These are phyloP conservation scores for Salpingus planirostris DNA, from an alignment of 2,888 invertebrate species.

Conservation along the genomic window DNA sequence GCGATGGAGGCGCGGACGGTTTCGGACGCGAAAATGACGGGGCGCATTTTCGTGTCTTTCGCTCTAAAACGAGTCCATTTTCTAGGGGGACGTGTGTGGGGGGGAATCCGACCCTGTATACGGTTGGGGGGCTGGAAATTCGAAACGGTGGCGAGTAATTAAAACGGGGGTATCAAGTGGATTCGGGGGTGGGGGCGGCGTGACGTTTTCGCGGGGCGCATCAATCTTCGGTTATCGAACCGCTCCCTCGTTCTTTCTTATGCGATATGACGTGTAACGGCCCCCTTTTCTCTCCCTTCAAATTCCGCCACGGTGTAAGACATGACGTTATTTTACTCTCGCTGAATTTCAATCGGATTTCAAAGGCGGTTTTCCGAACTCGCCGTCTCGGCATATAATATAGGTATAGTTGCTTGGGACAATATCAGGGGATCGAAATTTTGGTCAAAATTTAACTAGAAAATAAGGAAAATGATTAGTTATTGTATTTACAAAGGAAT, in stretches of 20 bases:
- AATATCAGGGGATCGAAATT: too few species aligned
- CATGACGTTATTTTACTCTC: slow-evolving; percentile 33
- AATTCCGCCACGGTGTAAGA: slow-evolving; percentile 28
- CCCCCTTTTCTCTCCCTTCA: slow-evolving; percentile 12
- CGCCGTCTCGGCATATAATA: slow-evolving; percentile 27
- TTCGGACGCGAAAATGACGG: too few species aligned
- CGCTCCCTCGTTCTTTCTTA: slow-evolving; percentile 10
- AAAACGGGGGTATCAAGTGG: too few species aligned
- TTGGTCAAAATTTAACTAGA: too few species aligned
- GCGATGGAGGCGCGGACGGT: slow-evolving; percentile 15
- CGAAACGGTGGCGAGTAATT: slow-evolving; percentile 3
- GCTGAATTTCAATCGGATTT: slow-evolving; percentile 34
- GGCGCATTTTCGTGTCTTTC: too few species aligned
- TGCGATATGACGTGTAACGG: too few species aligned
- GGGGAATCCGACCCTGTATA: too few species aligned
- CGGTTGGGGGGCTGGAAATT: neutral
- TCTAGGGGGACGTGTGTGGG: too few species aligned
- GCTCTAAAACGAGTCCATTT: too few species aligned
- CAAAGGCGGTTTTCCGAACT: slow-evolving; percentile 24
- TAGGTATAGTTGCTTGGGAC: slow-evolving; percentile 23
- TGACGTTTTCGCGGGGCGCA: slow-evolving; percentile 33
- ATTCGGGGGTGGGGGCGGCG: slow-evolving; percentile 25
- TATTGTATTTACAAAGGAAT: too few species aligned
- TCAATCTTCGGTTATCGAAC: slow-evolving; percentile 35
- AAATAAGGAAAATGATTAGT: too few species aligned